Evolutionary conservation across 2,797 vertebrate genomes (phyloP).

Genomic region (Notolepis coatsorum): DNA sequence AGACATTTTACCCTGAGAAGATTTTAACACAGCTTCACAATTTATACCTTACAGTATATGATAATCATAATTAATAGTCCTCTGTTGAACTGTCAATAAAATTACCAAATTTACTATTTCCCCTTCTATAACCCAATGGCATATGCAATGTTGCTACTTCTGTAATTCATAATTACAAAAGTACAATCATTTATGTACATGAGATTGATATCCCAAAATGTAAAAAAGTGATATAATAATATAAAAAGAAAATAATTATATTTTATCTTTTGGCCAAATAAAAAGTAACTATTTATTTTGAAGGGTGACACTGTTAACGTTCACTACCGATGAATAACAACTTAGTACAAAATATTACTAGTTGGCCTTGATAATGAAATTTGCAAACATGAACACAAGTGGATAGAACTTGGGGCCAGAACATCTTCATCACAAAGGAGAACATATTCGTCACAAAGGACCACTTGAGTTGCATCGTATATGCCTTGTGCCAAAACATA

Average conservation of each 20-base stretch:
- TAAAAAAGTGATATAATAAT: no score
- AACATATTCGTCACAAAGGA: constrained; percentile 4
- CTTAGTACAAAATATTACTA: background rate
- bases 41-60: background rate
- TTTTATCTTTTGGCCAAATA: no score
- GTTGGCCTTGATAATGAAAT: no score
- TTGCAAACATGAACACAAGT: background rate
- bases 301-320: no score
- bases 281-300: no score
- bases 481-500: constrained; percentile 18
- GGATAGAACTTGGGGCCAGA: background rate
- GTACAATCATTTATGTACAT: no score
- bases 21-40: background rate
- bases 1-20: constrained; percentile 6
- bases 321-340: no score
- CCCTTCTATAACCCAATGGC: background rate
- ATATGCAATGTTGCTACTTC: background rate
- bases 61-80: background rate
- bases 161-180: background rate
- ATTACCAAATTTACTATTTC: background rate
- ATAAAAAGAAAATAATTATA: no score
- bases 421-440: constrained; percentile 3
- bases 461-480: background rate
- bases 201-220: no score
- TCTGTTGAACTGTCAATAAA: background rate